Evolutionary conservation across 2,797 vertebrate species (phyloP).

Genomic region (Perodicticus potto): DNA sequence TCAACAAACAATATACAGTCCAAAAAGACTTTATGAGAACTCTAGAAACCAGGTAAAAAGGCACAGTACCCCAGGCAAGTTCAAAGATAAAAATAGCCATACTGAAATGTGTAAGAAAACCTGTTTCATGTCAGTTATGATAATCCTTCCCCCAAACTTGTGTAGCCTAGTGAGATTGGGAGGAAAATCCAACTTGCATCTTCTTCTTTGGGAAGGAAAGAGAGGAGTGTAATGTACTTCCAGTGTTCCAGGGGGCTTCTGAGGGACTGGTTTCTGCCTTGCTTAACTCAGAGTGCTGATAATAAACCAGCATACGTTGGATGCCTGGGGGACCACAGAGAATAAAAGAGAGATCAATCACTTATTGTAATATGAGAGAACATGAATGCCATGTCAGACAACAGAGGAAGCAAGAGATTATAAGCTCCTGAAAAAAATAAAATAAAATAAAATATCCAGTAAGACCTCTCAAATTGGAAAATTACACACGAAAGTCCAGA

Average conservation of each 20-base stretch:
- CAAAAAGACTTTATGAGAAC: neutral
- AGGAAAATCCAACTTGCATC: neutral
- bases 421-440: neutral
- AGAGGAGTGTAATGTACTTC: neutral
- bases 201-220: slow-evolving; percentile 22
- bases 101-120: neutral
- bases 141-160: neutral
- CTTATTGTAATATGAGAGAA: neutral
- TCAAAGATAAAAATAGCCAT: neutral
- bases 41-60: neutral
- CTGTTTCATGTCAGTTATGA: neutral
- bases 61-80: neutral
- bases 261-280: neutral
- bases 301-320: neutral
- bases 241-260: neutral
- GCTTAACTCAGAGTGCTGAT: neutral
- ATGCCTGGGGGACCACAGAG: neutral
- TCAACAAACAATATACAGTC: neutral
- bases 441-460: neutral
- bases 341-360: neutral
- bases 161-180: neutral
- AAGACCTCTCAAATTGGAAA: neutral
- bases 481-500: neutral
- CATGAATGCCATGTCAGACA: neutral
- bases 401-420: neutral